Conservation (phyloP, 2,797 vertebrate species). For the Tarsius wallacei region DNA sequence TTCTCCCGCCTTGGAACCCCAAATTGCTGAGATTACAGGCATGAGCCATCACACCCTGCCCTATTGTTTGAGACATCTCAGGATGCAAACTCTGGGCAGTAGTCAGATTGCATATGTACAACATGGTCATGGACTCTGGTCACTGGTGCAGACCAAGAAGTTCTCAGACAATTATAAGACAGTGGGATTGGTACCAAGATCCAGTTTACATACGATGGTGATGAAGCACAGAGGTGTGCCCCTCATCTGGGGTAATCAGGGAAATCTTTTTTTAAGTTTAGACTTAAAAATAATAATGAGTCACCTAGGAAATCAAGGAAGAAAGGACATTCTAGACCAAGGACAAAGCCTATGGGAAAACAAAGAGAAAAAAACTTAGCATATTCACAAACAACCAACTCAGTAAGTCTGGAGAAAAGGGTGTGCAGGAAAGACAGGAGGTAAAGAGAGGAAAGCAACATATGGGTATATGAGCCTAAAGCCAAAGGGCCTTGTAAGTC, state of each 20-base stretch:
- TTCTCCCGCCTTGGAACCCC: too few relatives aligned
- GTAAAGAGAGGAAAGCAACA: neutral
- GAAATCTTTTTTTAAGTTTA: neutral
- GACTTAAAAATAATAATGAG: slow-evolving; percentile 8
- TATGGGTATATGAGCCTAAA: neutral
- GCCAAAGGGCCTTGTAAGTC: neutral
- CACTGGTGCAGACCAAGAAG: neutral
- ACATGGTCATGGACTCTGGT: fast-evolving
- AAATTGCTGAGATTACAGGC: too few relatives aligned
- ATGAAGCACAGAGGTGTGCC: neutral
- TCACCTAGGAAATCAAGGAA: slow-evolving; percentile 20
- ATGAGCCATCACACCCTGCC: too few relatives aligned
- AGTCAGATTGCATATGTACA: neutral
- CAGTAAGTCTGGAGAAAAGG: neutral
- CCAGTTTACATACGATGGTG: neutral
- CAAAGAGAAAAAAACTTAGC: neutral
- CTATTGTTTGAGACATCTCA: neutral
- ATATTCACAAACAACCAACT: neutral
- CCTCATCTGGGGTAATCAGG: neutral
- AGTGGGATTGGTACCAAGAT: fast-evolving
- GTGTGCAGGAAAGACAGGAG: neutral
- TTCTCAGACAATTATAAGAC: neutral
- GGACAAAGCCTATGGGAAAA: neutral
- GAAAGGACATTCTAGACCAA: neutral
- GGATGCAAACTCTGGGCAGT: neutral